phyloP scores from a whole-genome alignment of 2,797 vertebrate species.

The Eulemur coronatus region DNA sequence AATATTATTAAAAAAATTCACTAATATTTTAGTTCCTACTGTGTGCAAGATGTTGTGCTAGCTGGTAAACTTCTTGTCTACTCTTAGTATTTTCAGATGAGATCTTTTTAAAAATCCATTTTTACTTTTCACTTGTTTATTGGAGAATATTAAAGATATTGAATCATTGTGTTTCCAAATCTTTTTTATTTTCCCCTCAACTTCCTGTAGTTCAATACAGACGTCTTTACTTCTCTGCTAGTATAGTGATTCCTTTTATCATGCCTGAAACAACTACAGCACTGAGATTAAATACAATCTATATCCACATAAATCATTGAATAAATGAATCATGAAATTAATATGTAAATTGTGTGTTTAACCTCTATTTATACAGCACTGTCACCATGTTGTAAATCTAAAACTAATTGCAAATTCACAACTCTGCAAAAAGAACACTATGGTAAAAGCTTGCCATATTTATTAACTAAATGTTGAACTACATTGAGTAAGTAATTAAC shows the following conservation, averaged over 20 bases:
- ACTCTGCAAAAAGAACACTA: conserved; percentile 88
- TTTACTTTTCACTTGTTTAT: conserved; percentile 67
- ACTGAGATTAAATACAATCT: conserved; percentile 92
- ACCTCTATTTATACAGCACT: conserved; percentile 94
- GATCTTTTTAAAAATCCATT: conserved; percentile 63
- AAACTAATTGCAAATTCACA: conserved; percentile 94
- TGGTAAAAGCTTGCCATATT: conserved; percentile 93
- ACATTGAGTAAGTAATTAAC: conserved; percentile 93
- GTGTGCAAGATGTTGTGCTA: neutral
- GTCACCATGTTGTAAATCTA: conserved; percentile 93
- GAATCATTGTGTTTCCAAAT: conserved; percentile 74
- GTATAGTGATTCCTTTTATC: conserved; percentile 85
- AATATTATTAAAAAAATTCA: neutral
- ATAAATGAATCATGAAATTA: conserved; percentile 97
- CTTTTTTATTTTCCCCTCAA: conserved; percentile 61
- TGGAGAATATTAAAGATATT: conserved; percentile 75
- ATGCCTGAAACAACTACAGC: conserved; percentile 88
- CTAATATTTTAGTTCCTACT: conserved; percentile 18
- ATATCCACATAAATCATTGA: conserved; percentile 94
- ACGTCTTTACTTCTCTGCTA: conserved; percentile 82
- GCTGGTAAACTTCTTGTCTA: neutral
- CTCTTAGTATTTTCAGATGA: neutral
- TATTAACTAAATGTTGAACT: conserved; percentile 93
- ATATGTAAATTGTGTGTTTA: conserved; percentile 97
- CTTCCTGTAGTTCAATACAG: conserved; percentile 79